Base-by-base conservation (phyloP, 2,797 vertebrate genomes). In the Columba guinea region DNA sequence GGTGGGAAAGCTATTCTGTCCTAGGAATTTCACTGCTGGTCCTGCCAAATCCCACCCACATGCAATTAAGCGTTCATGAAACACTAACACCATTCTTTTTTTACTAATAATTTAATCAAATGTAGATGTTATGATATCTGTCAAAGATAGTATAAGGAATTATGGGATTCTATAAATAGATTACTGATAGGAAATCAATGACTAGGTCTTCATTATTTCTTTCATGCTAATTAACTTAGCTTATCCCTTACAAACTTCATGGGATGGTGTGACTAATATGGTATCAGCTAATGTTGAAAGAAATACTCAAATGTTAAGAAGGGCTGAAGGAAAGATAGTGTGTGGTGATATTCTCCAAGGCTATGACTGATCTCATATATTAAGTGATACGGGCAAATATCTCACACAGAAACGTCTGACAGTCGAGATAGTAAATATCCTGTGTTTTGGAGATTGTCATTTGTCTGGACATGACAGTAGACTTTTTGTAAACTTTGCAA, bases 21-120 rank as follows among this genome's bases (percentile, higher is more conserved):
- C 65, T 26, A n/a, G 67, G 53, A 70, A 84, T 1, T 82, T 78
- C 75, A 48, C 64, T 87, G 53, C 62, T 83, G 48, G 23, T 55
- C 73, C 56, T 84, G 55, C 58, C 79, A 90, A 91, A 67, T 69
- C 53, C 37, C 68, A 65, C 56, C 71, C 51, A 89, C 4, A 0
- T 51, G 70, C 58, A 85, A 84, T 88, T 89, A 93, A 70, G 48
- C 34, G 62, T 70, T 79, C 64, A 39, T 80, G 90, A 92, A 76
- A 91, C 34, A 51, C 35, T n/a, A 39, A 44, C 23, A 26, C 41
- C 3, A 2, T 81, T 41, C n/a, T 27, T 60, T 56, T 83, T 83
- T 49, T 77, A 51, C 24, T 41, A 34, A 44, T 2, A 56, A 87
- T 78, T 58, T 22, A 55, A 49, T 39, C 5, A 83, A 86, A 35